A percentile compares a stretch with the other conserved stretches of the same genome.
These are phyloP conservation scores for Pachycephala philippinensis DNA, from an alignment of 2,113 vertebrate species.

Conservation along the genomic window DNA sequence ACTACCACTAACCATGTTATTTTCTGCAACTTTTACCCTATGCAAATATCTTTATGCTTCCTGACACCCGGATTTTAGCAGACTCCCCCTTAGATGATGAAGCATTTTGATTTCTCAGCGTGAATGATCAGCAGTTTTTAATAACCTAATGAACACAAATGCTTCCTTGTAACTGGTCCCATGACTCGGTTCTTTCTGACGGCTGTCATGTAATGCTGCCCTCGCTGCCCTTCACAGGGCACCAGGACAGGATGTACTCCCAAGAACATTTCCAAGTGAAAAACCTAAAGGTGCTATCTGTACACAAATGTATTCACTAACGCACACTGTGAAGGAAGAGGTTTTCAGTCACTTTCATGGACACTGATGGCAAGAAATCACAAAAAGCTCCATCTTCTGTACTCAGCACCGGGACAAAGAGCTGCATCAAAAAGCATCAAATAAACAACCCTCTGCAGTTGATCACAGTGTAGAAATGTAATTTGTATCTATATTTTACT, in stretches of 20 bases:
- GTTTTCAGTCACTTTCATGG: neutral
- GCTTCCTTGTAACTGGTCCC: neutral
- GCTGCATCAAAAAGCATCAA: neutral
- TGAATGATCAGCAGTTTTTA: neutral
- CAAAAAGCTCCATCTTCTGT: neutral
- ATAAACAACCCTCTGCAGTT: neutral
- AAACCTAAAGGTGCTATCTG: neutral
- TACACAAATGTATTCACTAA: neutral
- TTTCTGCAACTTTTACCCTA: neutral
- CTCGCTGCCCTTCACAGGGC: neutral
- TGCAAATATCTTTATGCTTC: neutral
- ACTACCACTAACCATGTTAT: neutral
- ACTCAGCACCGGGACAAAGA: neutral
- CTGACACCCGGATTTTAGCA: neutral
- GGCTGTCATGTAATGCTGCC: neutral
- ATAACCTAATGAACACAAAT: neutral
- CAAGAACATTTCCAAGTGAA: neutral
- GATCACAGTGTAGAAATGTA: neutral
- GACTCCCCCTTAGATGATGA: neutral
- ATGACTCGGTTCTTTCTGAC: neutral
- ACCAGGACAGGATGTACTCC: fast-evolving
- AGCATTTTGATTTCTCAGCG: neutral
- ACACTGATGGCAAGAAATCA: neutral
- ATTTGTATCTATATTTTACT: neutral
- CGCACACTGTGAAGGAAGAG: neutral